Evolutionary conservation across 2,797 vertebrate species (phyloP), one percentile per base, ranked within the genome.

Genomic region (Linurgus olivaceus): DNA sequence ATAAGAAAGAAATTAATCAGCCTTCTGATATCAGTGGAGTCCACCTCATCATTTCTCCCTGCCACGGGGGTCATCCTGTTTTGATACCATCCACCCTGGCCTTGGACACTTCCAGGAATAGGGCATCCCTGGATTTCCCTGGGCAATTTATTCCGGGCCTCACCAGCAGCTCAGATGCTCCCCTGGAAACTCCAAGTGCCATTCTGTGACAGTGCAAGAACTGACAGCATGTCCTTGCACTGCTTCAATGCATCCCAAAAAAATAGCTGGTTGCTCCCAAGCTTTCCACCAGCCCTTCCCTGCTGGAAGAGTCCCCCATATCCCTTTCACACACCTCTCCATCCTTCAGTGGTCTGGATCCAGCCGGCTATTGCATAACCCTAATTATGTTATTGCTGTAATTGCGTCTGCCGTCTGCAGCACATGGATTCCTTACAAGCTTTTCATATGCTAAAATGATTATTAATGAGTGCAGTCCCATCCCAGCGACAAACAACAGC

Each of bases 371-470:
- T 95, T 94, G 86, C 94, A 78, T 96, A 96, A 93, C 81, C 37
- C 92, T 95, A 96, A 97, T 95, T 94, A 96, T 89, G 94, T 95
- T 94, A 83, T 93, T 89, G 94, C 93, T 85, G 88, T 97, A 97
- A 97, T 96, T 97, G 94, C 31, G 21, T 76, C 91, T 94, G 90
- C 95, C 17, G 90, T 95, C 96, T 96, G 96, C 93, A 83, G 91
- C 96, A 48, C 97, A 96, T 97, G 96, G 96, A 95, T 95, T 96
- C 59, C 38, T 97, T 97, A 96, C 94, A 90, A 85, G 94, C 94
- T 94, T 96, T 96, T 97, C 96, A 97, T 97, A 96, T 95, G 96
- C 96, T 96, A 96, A 97, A 96, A 92, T 81, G 72, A 79, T 97
- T 97, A 96, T 97, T 97, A 97, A 97, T 80, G 96, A 97, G 96